Evolutionary conservation across 2,113 vertebrate genomes (phyloP).

Genomic region (Toxostoma redivivum): DNA sequence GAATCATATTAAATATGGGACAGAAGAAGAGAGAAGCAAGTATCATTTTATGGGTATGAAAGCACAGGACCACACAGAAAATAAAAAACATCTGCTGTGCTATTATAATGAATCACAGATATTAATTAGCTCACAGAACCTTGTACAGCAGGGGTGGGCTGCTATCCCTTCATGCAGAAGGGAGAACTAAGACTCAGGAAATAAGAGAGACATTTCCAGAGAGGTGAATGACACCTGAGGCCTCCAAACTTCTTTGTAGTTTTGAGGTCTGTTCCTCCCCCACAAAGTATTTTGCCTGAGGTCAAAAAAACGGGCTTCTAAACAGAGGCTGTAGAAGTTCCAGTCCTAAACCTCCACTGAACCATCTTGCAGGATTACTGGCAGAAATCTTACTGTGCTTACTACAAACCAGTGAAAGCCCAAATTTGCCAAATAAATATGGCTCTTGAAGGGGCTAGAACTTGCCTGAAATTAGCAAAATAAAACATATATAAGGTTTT

Average conservation of each 20-base stretch:
- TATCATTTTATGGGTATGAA: background rate
- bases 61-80: background rate
- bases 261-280: background rate
- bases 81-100: background rate
- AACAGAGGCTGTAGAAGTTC: background rate
- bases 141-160: background rate
- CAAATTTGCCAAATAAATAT: background rate
- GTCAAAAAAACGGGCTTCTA: background rate
- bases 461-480: background rate
- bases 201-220: background rate
- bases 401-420: background rate
- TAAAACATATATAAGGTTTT: background rate
- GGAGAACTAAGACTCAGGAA: background rate
- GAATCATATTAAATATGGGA: background rate
- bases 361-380: background rate
- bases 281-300: background rate
- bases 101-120: background rate
- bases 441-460: background rate
- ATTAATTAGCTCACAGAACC: background rate
- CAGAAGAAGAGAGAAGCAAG: background rate
- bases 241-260: background rate
- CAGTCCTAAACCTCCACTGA: background rate
- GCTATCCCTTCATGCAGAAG: accelerated
- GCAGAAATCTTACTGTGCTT: background rate
- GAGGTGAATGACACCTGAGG: background rate